Evolutionary conservation across 2,888 invertebrate species (phyloP), one percentile per base, ranked within the genome.

Genomic region (Euplagia quadripunctaria): DNA sequence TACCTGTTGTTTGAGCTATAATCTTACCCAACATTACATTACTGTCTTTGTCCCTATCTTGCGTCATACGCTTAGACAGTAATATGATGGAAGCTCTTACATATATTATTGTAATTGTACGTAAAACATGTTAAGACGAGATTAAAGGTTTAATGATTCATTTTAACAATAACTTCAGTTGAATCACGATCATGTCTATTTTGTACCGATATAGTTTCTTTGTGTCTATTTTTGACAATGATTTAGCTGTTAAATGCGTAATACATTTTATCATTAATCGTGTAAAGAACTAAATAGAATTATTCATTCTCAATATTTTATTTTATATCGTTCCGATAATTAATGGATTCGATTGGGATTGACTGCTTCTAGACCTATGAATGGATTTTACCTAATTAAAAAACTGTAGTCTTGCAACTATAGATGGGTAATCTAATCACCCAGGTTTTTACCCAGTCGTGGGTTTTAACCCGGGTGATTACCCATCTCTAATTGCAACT

Each of bases 201-300:
- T 41, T 68, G 6, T 52, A n/a, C n/a, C 42, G 67, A 68, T 68
- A 41, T 49, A 55, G 51, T 16, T 43, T 6, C 43, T 66, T 66
- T 67, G 31, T 67, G 41, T 51, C 8, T 31, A 16, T 66, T 14
- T 51, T 46, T 49, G 49, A 66, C 31, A 66, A 67, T 41, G 41
- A 52, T 17, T 51, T 51, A 66, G n/a, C 42, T 64, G 17, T 16
- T n/a, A 20, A 12, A 6, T 46, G 2, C 5, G 17, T 64, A 64
- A 64, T 61, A 61, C 20, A 14, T 12, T 31, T 61, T 61, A 31
- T 61, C 20, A 11, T 20, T 31, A 12, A 61, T 3, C 31, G 12
- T 61, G n/a, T 55, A 31, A 31, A 31, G 31, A n/a, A 55, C 55
- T n/a, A 17, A 20, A n/a, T n/a, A 7, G n/a, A 9, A 55, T 55